phyloP scores from a whole-genome alignment of 2,797 vertebrate genomes.

The Tragelaphus oryx region DNA sequence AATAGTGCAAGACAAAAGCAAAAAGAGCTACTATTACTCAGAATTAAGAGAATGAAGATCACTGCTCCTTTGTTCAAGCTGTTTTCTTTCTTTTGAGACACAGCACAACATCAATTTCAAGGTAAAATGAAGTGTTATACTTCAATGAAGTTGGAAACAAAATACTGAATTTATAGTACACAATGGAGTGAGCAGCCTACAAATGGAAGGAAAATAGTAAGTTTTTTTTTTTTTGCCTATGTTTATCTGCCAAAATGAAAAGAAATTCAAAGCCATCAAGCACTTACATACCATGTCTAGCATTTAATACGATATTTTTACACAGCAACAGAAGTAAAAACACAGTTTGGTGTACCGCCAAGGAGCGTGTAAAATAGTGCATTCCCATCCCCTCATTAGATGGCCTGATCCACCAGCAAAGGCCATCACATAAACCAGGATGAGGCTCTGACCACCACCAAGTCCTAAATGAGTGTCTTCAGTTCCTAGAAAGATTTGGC shows the following conservation, averaged over 20 bases:
- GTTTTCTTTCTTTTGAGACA: constrained; percentile 29
- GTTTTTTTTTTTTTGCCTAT: not conserved
- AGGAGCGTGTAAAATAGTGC: not conserved
- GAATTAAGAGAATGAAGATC: not conserved
- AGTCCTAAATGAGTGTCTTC: not conserved
- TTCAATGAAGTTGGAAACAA: constrained; percentile 12
- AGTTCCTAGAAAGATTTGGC: not conserved
- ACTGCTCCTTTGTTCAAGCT: not conserved
- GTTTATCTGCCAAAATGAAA: constrained; percentile 9
- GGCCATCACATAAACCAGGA: not conserved
- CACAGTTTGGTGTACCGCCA: not conserved
- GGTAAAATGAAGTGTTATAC: constrained; percentile 3
- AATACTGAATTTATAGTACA: not conserved
- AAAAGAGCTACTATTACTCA: constrained; percentile 52
- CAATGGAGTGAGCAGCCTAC: not conserved
- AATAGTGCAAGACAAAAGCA: constrained; percentile 66
- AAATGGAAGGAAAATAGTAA: not conserved
- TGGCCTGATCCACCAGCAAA: not conserved
- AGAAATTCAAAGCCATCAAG: constrained; percentile 25
- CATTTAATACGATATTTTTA: constrained; percentile 50
- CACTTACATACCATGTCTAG: not conserved
- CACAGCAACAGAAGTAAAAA: constrained; percentile 3
- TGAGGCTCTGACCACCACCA: not conserved
- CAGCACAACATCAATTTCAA: not conserved
- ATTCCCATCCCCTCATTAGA: not conserved